phyloP scores from a whole-genome alignment of 2,888 invertebrate genomes.

The Parascotia fuliginaria region DNA sequence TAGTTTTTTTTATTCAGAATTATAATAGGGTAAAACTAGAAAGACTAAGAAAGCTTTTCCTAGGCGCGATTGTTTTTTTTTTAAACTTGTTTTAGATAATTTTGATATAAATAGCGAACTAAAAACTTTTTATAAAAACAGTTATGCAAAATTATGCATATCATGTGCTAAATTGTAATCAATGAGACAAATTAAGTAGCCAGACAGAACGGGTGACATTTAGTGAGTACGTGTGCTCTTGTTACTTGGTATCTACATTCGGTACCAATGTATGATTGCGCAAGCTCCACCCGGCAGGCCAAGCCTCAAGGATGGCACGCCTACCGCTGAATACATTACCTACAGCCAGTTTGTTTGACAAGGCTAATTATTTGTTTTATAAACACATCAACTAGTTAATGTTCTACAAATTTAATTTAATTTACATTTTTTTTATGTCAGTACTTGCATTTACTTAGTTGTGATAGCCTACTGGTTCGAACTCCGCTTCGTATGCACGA shows the following conservation, averaged over 20 bases:
- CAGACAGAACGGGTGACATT: conserved; percentile 28
- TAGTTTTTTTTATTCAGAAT: no score
- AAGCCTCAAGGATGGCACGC: conserved; percentile 47
- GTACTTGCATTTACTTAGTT: no score
- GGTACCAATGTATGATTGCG: conserved; percentile 24
- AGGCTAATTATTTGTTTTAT: conserved; percentile 23
- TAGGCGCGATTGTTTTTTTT: no score
- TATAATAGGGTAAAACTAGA: no score
- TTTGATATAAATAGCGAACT: no score
- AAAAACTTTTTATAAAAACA: neutral
- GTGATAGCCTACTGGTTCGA: no score
- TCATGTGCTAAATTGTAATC: neutral
- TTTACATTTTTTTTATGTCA: no score
- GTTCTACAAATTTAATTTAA: no score
- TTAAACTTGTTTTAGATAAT: no score
- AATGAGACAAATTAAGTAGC: conserved; percentile 23
- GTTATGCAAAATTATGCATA: neutral
- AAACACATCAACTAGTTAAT: neutral
- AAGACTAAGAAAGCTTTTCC: no score
- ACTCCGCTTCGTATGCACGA: no score
- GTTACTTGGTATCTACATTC: conserved; percentile 14
- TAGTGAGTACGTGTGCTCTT: conserved; percentile 40
- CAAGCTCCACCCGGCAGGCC: conserved; percentile 31
- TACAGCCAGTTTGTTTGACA: conserved; percentile 24
- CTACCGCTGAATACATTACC: conserved; percentile 30